phyloP scores from a whole-genome alignment of 2,113 vertebrate genomes.

The Falco punctatus region DNA sequence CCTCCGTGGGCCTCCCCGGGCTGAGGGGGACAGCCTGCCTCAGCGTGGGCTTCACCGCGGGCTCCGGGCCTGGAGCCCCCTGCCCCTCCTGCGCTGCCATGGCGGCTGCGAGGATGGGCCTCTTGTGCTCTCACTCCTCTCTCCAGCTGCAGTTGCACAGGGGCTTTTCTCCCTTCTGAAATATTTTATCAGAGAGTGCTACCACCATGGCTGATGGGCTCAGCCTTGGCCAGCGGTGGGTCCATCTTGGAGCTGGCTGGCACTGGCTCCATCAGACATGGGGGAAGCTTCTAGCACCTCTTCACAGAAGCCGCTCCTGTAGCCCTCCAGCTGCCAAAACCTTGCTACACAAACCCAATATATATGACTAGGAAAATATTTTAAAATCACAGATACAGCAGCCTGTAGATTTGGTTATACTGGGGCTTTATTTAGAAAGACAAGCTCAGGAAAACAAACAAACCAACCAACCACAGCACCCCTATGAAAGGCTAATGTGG shows the following conservation, averaged over 20 bases:
- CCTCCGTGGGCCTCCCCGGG: too few relatives aligned
- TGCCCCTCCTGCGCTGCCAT: neutral
- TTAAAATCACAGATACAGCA: neutral
- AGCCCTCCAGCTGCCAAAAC: neutral
- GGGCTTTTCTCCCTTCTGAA: neutral
- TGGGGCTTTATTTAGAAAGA: neutral
- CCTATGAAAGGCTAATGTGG: neutral
- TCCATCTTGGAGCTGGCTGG: neutral
- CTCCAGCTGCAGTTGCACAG: neutral
- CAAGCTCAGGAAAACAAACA: neutral
- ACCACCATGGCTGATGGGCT: neutral
- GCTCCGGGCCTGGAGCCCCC: neutral
- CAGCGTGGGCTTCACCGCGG: neutral
- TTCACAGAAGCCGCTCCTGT: neutral
- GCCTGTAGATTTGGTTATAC: neutral
- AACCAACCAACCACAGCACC: neutral
- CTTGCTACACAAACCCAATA: neutral
- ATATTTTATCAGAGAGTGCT: neutral
- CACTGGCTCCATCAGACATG: neutral
- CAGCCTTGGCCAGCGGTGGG: neutral
- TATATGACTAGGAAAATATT: neutral
- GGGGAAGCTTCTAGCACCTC: neutral
- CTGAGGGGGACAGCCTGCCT: neutral
- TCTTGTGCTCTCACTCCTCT: neutral
- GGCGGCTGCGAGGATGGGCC: neutral